Conservation (phyloP, 2,888 invertebrate genomes). For the Lasioglossum villosulum region DNA sequence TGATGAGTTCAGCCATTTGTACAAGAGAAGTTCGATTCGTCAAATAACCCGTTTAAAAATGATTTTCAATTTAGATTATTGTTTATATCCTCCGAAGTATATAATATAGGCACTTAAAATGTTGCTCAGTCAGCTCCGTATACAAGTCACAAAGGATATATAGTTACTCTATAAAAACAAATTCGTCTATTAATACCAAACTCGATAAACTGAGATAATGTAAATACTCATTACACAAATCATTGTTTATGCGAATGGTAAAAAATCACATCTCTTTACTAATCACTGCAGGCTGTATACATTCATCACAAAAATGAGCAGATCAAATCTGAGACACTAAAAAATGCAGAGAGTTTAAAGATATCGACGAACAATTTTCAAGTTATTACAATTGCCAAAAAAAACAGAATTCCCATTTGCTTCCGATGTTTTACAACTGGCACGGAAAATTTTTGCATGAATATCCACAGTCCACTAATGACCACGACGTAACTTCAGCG, state of each 20-base stretch:
- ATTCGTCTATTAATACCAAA: no score
- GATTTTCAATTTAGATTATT: background rate
- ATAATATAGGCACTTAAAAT: background rate
- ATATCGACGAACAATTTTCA: background rate
- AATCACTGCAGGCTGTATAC: background rate
- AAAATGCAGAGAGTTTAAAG: background rate
- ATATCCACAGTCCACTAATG: constrained; percentile 1
- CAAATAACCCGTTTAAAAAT: background rate
- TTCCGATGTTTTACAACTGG: background rate
- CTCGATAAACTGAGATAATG: no score
- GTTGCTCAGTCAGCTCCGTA: no score
- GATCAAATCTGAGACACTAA: background rate
- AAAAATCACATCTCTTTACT: background rate
- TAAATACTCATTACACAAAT: no score
- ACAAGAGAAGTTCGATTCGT: background rate
- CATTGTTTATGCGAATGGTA: background rate
- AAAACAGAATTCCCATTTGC: background rate
- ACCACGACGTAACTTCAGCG: background rate
- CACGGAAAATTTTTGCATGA: background rate
- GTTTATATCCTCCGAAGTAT: background rate
- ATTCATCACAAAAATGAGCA: background rate
- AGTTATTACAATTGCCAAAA: background rate
- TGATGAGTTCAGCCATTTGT: background rate
- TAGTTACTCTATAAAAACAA: no score
- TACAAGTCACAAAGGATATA: no score